These are phyloP conservation scores for Galerucella pusilla DNA, from an alignment of 2,888 invertebrate genomes.

Conservation along the genomic window DNA sequence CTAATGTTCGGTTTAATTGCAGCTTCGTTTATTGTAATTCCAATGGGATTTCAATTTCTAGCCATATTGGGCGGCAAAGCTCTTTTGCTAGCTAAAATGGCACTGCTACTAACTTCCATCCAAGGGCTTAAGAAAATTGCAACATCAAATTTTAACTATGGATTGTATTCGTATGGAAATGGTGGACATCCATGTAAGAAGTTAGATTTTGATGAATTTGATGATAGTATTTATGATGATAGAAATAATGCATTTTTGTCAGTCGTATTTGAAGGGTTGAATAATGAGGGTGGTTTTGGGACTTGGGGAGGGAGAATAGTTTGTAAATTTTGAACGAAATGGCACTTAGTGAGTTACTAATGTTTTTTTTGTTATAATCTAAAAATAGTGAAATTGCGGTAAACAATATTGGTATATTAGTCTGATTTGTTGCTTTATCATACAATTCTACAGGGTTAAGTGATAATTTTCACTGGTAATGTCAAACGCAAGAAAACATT, in stretches of 20 bases:
- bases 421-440: too few species aligned
- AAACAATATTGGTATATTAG: too few species aligned
- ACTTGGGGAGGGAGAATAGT: background rate
- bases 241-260: conserved; percentile 36
- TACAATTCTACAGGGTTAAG: too few species aligned
- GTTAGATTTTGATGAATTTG: conserved; percentile 25
- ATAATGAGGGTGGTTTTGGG: conserved; percentile 25
- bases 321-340: conserved; percentile 1
- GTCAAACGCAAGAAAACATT: too few species aligned
- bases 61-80: conserved; percentile 87
- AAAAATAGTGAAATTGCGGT: too few species aligned
- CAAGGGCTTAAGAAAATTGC: conserved; percentile 84
- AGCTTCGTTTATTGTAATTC: conserved; percentile 80
- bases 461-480: too few species aligned
- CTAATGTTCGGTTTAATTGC: conserved; percentile 84
- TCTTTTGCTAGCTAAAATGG: conserved; percentile 82
- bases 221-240: conserved; percentile 17
- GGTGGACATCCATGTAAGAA: conserved; percentile 53
- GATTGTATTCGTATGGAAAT: conserved; percentile 73
- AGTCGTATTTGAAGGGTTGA: conserved; percentile 42
- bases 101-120: conserved; percentile 80
- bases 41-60: conserved; percentile 87
- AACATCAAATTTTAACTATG: conserved; percentile 79
- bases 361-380: too few species aligned
- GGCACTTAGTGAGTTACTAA: background rate